phyloP scores from a whole-genome alignment of 2,113 vertebrate species.

The Symphodus melops region DNA sequence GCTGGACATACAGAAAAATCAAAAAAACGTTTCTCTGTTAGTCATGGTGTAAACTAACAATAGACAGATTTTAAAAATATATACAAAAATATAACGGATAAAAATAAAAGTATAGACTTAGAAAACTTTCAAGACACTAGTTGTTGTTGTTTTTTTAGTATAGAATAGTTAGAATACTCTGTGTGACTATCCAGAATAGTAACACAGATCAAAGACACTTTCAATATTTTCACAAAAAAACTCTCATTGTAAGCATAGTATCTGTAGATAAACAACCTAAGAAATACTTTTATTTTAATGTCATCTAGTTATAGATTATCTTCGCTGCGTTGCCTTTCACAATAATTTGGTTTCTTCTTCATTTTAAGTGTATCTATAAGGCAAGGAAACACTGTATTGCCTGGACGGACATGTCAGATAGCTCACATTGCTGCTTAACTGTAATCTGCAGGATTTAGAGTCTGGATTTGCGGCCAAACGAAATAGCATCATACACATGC shows the following conservation, averaged over 20 bases:
- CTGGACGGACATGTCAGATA: slow-evolving; percentile 39
- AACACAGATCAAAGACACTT: not conserved
- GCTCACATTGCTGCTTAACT: slow-evolving; percentile 31
- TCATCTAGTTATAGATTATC: slow-evolving; percentile 36
- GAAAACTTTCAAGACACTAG: too few species aligned
- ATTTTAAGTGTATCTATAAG: slow-evolving; percentile 15
- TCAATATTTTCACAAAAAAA: not conserved
- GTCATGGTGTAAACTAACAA: too few species aligned
- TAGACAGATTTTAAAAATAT: too few species aligned
- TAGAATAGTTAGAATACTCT: too few species aligned
- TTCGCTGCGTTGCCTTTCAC: slow-evolving; percentile 13
- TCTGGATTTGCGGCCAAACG: slow-evolving; percentile 44
- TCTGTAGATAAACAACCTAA: not conserved
- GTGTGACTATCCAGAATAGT: too few species aligned
- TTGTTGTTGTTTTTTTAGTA: too few species aligned
- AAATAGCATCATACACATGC: slow-evolving; percentile 57
- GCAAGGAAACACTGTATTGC: slow-evolving; percentile 22
- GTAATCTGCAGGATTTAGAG: slow-evolving; percentile 62
- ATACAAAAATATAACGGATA: too few species aligned
- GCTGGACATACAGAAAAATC: too few species aligned
- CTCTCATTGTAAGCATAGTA: not conserved
- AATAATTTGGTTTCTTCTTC: slow-evolving; percentile 29
- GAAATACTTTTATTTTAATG: slow-evolving; percentile 14
- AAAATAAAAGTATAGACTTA: too few species aligned
- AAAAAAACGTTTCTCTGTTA: too few species aligned